Percentiles rank a stretch among this genome's conserved stretches.
Evolutionary conservation across 2,797 vertebrate genomes (phyloP).

Genomic region (Mus minutoides): DNA sequence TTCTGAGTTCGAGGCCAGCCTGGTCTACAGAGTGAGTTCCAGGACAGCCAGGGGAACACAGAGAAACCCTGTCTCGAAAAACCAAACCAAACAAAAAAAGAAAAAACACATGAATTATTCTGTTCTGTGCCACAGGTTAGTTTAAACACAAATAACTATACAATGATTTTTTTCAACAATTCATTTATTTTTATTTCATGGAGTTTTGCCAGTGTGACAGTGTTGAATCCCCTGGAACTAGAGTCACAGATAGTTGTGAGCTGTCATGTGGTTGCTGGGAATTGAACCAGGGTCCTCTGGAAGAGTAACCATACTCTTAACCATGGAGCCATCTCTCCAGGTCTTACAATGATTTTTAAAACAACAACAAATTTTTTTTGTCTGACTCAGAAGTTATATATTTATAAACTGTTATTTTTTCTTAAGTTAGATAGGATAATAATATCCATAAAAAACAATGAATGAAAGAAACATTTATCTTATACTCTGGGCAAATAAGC

Average conservation of each 20-base stretch:
- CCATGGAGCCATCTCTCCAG: neutral
- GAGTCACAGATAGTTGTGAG: neutral
- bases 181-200: neutral
- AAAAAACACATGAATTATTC: neutral
- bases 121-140: constrained; percentile 37
- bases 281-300: neutral
- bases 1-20: too few species aligned
- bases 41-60: too few species aligned
- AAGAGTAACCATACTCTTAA: neutral
- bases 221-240: neutral
- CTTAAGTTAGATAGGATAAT: constrained; percentile 40
- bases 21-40: too few species aligned
- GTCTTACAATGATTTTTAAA: neutral
- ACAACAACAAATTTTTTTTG: neutral
- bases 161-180: neutral
- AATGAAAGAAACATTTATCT: constrained; percentile 68
- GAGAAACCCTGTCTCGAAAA: too few species aligned
- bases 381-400: constrained; percentile 48
- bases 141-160: constrained; percentile 57
- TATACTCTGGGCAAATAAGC: constrained; percentile 52
- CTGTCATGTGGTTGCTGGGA: neutral
- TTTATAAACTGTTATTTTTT: constrained; percentile 22
- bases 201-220: neutral
- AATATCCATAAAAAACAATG: constrained; percentile 58
- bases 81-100: too few species aligned